These are phyloP conservation scores for Olivierus martensii DNA, from an alignment of 1,140 invertebrate species.

Conservation along the genomic window DNA sequence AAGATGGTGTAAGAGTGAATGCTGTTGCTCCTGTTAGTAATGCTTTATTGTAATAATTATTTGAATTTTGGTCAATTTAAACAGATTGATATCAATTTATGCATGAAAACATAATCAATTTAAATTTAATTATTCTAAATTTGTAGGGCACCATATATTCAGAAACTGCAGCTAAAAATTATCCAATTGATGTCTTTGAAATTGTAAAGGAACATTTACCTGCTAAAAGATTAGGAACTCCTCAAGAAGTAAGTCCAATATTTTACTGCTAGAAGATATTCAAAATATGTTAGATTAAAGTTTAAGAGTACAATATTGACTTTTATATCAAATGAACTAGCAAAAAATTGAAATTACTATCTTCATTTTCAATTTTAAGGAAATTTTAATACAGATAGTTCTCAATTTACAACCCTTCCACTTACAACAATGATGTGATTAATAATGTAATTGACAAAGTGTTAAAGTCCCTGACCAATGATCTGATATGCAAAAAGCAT, in stretches of 20 bases:
- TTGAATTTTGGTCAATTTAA: background rate
- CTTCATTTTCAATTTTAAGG: no score
- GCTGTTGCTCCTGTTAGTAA: conserved; percentile 34
- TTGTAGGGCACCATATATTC: conserved; percentile 31
- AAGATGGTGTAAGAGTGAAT: conserved; percentile 36
- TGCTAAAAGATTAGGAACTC: conserved; percentile 30
- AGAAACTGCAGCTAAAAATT: conserved; percentile 35
- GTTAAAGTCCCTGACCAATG: no score
- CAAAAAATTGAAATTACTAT: no score
- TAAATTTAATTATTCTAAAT: background rate
- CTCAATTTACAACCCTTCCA: no score
- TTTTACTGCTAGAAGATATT: no score
- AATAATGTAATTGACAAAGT: no score
- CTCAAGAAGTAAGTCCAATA: conserved; percentile 33
- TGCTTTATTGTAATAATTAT: background rate
- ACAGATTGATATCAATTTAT: conserved; percentile 2
- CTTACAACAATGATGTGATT: no score
- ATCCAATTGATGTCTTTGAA: conserved; percentile 30
- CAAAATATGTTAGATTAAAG: no score
- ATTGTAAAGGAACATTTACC: conserved; percentile 26
- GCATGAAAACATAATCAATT: background rate
- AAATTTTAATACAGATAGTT: no score
- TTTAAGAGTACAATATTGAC: no score
- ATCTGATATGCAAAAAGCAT: no score
- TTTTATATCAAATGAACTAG: no score